Base-by-base conservation (phyloP, 2,888 invertebrate genomes). In the Rhimphoctona megacephalus region DNA sequence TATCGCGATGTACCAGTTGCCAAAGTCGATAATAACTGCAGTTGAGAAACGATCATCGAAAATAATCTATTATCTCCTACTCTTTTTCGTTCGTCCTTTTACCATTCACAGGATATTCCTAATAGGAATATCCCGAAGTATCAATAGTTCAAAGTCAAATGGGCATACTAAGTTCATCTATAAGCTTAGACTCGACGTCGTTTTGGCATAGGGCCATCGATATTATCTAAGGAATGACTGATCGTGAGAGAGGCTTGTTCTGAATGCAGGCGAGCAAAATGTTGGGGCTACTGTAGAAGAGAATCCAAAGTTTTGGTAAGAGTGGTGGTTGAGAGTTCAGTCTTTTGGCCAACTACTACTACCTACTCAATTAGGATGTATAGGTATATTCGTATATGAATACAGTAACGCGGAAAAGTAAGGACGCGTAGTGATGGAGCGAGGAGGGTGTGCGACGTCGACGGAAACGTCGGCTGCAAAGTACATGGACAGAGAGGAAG, bases 381-480 rank as follows among this genome's bases (percentile, higher is more conserved):
- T 57, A 70, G 8, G 46, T 57, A 61, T n/a, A 79, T 57, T 43
- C 43, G 43, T 61, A 80, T 49, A 72, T 54, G 46, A 25, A 70
- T 17, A 25, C 1, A 3, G 49, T 8, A 33, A 49, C 5, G 33
- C 25, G 11, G 19, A 25, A 72, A 33, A 54, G 30, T 49, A 49
- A 14, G 33, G 54, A 22, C 36, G 49, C 52, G 30, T 61, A 30
- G 61, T 2, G 30, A 61, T 17, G 11, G 30, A 9, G n/a, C 1
- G 14, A 30, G 30, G 69, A 81, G 66, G 66, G 57, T 36, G 77
- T 25, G 64, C 69, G 81, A 70, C 78, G 72, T 74, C 36, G 49
- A 70, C 76, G 64, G 78, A 85, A 82, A 86, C 83, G 81, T 78
- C 81, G 80, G 61, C 74, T 85, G 80, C 77, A 80, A 39, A 81